phyloP scores from a whole-genome alignment of 2,797 vertebrate genomes.

The Enteromius mattozi region DNA sequence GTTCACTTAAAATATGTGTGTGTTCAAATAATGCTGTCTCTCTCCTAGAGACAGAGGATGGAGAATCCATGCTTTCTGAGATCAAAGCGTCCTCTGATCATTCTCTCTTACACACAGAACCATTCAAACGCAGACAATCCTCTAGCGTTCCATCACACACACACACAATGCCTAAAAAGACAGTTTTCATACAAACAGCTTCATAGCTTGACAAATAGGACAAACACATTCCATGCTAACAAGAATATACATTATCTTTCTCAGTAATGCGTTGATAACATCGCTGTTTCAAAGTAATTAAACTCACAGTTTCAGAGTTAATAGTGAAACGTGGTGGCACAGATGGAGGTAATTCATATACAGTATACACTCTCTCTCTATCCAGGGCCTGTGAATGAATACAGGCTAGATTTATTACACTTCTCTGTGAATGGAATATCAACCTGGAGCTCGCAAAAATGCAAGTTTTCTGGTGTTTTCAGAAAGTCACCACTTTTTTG shows the following conservation, averaged over 20 bases:
- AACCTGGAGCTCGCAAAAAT: not conserved
- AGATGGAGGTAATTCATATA: not conserved
- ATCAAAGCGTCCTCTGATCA: constrained; percentile 40
- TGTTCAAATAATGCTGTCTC: constrained; percentile 3
- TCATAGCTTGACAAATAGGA: not conserved
- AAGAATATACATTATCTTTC: not conserved
- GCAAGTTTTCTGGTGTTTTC: not conserved
- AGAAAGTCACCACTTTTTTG: not conserved
- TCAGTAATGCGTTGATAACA: not conserved
- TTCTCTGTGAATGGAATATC: not conserved
- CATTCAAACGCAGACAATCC: constrained; percentile 9
- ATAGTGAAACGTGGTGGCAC: not conserved
- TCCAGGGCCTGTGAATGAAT: not conserved
- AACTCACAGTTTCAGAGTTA: not conserved
- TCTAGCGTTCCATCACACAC: not conserved
- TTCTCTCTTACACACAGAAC: constrained; percentile 30
- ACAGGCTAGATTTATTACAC: not conserved
- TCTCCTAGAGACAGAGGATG: not conserved
- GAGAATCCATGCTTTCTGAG: constrained; percentile 29
- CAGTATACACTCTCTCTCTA: not conserved
- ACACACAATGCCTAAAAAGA: constrained; percentile 2
- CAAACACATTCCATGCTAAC: not conserved
- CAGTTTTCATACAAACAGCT: constrained; percentile 1
- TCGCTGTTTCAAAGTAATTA: not conserved
- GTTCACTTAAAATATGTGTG: constrained; percentile 6